Base-by-base conservation (phyloP, 2,797 vertebrate species). In the Parambassis ranga region DNA sequence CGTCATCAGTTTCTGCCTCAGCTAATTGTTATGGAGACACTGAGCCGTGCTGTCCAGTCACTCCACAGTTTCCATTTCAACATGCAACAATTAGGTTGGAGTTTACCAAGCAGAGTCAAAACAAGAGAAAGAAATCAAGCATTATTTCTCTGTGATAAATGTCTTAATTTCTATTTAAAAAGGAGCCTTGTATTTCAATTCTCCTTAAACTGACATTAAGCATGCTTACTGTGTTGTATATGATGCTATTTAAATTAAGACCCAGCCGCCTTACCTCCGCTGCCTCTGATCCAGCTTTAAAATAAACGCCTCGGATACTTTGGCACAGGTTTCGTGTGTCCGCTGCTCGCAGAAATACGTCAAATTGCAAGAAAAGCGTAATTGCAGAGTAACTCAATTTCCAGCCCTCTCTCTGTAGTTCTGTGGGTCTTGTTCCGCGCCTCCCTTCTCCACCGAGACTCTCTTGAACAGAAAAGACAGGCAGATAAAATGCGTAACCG, bases 31-130 rank as follows among this genome's bases (percentile, higher is more conserved):
- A 31, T 4, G 30, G 39, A 27, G 51, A 49, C 14, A 15, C 32
- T 1, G 31, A 35, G 14, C 24, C 14, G 7, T 7, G 27, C n/a
- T 46, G 23, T 50, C 11, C 41, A 10, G 7, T 16, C 20, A 9
- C 20, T 24, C 44, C 41, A 47, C 59, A 20, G 20, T 46, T 64
- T 39, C 22, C 44, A 23, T 36, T 37, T 30, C 42, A 10, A 7
- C 56, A 32, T 59, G 74, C 78, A 87, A 82, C 82, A 84, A 78
- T 68, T 73, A 60, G 62, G 32, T 33, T 4, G 24, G 73, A 71
- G 47, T 78, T 76, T 16, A 9, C 26, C 41, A 26, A 18, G 36
- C 26, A 20, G 8, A 6, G 43, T 11, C 0, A 10, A 2, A 47
- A 13, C 3, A 13, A 3, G 6, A 7, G 16, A 14, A 26, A 24